Evolutionary conservation across 2,113 vertebrate species (phyloP).

Genomic region (Megaceryle torquata): DNA sequence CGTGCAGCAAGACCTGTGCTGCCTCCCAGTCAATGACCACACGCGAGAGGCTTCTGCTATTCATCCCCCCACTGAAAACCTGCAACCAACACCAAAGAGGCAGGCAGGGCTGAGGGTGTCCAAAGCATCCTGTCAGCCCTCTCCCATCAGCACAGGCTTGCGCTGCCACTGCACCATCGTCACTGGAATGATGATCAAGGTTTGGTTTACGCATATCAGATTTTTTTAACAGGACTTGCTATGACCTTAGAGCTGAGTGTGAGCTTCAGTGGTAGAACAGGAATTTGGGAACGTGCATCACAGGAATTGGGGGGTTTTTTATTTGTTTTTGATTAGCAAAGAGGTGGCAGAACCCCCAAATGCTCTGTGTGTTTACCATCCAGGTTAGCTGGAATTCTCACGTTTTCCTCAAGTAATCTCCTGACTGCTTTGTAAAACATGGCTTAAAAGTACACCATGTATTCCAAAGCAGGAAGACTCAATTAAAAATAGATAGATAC

Average conservation of each 20-base stretch:
- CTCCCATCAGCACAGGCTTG: accelerated
- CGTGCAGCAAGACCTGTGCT: not conserved
- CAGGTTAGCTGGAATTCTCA: not conserved
- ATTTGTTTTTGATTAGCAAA: not conserved
- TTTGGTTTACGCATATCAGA: accelerated
- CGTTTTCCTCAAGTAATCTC: not conserved
- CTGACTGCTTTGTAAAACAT: not conserved
- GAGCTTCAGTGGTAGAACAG: not conserved
- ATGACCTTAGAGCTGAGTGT: not conserved
- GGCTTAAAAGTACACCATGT: not conserved
- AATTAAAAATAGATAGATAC: slow-evolving; percentile 1
- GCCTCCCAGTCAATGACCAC: not conserved
- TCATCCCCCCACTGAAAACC: not conserved
- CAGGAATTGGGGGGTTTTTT: not conserved
- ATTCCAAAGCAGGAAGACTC: not conserved
- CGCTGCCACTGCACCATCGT: not conserved
- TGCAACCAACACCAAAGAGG: not conserved
- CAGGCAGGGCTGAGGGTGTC: not conserved
- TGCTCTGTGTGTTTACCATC: not conserved
- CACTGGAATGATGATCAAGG: accelerated
- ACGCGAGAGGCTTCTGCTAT: not conserved
- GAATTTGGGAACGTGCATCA: not conserved
- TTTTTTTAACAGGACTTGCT: not conserved
- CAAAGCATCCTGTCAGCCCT: not conserved
- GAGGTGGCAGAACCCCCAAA: not conserved